A percentile compares a stretch with the other conserved stretches of the same genome.
Evolutionary conservation across 2,888 invertebrate genomes (phyloP).

Genomic region (Platycheirus albimanus): DNA sequence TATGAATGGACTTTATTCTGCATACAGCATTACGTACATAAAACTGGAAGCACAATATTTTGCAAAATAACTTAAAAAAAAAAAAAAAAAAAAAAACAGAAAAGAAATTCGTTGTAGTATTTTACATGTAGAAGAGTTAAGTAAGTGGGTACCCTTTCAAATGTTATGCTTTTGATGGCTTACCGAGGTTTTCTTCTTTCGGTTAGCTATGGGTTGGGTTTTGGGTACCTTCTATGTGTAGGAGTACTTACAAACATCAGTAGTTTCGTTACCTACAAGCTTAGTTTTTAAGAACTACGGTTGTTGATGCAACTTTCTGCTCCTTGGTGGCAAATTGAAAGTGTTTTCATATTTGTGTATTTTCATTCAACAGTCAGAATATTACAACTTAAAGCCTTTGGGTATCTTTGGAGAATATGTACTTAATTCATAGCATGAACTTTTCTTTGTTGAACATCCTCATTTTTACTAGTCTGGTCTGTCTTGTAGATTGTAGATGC

Average conservation of each 20-base stretch:
- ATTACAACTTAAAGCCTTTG: conserved; percentile 3
- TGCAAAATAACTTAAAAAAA: conserved; percentile 18
- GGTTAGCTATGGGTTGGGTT: too few relatives aligned
- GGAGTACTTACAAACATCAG: too few relatives aligned
- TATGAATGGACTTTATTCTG: conserved; percentile 4
- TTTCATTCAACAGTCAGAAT: neutral
- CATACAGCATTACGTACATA: neutral
- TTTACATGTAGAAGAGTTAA: conserved; percentile 15
- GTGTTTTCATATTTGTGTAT: conserved; percentile 20
- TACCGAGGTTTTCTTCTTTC: conserved; percentile 4
- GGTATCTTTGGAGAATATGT: conserved; percentile 7
- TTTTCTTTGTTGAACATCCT: neutral
- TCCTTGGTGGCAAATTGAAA: conserved; percentile 20
- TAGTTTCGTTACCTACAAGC: neutral
- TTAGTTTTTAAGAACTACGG: conserved; percentile 3
- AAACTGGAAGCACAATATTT: conserved; percentile 20
- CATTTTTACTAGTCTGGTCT: neutral
- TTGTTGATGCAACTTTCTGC: conserved; percentile 19
- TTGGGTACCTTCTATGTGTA: too few relatives aligned
- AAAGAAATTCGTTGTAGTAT: neutral
- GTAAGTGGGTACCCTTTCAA: neutral
- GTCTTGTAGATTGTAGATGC: neutral
- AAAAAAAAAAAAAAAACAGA: too few relatives aligned
- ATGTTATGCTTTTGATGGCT: conserved; percentile 20
- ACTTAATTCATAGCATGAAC: conserved; percentile 10